phyloP scores from a whole-genome alignment of 2,113 vertebrate species.

The Polypterus bichir region DNA sequence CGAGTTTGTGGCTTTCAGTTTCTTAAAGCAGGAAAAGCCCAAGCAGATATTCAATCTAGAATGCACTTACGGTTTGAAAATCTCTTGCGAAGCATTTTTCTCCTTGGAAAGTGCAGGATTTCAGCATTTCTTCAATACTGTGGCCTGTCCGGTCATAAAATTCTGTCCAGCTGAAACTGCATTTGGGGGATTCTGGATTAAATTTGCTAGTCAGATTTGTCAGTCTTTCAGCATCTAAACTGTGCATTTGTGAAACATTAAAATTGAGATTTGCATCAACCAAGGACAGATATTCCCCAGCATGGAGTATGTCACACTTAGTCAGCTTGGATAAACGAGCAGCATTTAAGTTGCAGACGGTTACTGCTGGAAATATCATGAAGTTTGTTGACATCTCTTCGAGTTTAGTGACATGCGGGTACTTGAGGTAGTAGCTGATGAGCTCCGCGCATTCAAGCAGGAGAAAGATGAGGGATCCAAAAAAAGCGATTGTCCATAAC shows the following conservation, averaged over 20 bases:
- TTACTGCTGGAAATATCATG: slow-evolving; percentile 34
- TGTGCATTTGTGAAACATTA: slow-evolving; percentile 3
- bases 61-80: slow-evolving; percentile 57
- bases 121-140: slow-evolving; percentile 45
- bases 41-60: too few species aligned
- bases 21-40: too few species aligned
- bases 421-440: slow-evolving; percentile 35
- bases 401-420: slow-evolving; percentile 36
- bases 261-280: slow-evolving; percentile 20
- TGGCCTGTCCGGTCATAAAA: slow-evolving; percentile 30
- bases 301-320: slow-evolving; percentile 30
- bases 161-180: slow-evolving; percentile 32
- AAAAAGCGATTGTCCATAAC: slow-evolving; percentile 39
- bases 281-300: slow-evolving; percentile 33
- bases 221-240: too few species aligned
- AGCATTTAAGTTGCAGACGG: slow-evolving; percentile 42
- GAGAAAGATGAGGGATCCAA: slow-evolving; percentile 27
- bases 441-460: slow-evolving; percentile 18
- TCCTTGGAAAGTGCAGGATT: slow-evolving; percentile 35
- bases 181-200: slow-evolving; percentile 6
- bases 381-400: slow-evolving; percentile 23
- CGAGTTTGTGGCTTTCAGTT: too few species aligned
- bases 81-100: slow-evolving; percentile 39
- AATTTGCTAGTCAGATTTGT: too few species aligned
- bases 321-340: slow-evolving; percentile 29